Conservation (phyloP, 2,113 vertebrate species). For the Trichechus manatus region DNA sequence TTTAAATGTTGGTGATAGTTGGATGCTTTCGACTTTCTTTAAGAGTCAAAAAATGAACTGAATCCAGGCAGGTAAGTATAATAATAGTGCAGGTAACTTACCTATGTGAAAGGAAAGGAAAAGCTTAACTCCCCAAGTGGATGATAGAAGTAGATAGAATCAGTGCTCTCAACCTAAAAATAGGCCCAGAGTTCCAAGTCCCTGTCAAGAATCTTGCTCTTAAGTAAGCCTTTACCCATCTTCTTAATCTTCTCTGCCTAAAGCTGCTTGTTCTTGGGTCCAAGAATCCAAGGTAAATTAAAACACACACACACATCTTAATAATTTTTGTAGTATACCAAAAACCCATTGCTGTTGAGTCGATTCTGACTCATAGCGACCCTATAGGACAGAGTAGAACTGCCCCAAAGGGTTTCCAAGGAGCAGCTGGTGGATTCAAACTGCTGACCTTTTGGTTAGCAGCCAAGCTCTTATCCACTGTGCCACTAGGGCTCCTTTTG, state of each 20-base stretch:
- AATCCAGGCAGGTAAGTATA: background rate
- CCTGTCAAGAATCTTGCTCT: background rate
- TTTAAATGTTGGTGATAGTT: slow-evolving; percentile 12
- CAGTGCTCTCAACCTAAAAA: slow-evolving; percentile 16
- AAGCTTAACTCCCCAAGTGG: background rate
- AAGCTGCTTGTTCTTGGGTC: background rate
- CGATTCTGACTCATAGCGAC: too few relatives aligned
- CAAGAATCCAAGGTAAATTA: background rate
- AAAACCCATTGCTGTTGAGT: too few relatives aligned
- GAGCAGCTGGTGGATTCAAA: too few relatives aligned
- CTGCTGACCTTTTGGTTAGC: too few relatives aligned
- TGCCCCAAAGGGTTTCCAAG: too few relatives aligned
- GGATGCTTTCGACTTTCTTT: background rate
- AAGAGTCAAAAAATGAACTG: background rate
- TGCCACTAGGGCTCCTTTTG: background rate
- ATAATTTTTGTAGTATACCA: background rate
- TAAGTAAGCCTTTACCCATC: background rate
- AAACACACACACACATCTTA: background rate
- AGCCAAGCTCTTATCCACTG: too few relatives aligned
- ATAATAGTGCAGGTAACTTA: background rate
- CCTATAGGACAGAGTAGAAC: too few relatives aligned
- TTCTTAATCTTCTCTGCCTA: background rate
- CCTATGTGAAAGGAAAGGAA: background rate
- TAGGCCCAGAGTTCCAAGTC: background rate
- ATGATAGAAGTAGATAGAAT: slow-evolving; percentile 14